phyloP scores from a whole-genome alignment of 2,797 vertebrate species.

The Chrosomus eos region DNA sequence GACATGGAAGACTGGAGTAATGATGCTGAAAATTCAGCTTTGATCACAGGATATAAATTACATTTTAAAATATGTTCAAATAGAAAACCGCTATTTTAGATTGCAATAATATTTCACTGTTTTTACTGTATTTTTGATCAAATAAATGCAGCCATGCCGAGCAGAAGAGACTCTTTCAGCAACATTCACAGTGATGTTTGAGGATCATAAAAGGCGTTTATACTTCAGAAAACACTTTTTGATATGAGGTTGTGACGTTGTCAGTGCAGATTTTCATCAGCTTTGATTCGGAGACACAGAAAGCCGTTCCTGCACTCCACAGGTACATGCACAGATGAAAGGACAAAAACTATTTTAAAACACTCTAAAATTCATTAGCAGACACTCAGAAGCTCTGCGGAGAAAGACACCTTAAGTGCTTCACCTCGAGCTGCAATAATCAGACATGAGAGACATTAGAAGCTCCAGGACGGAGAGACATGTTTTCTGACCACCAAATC shows the following conservation, averaged over 20 bases:
- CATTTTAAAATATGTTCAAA: background rate
- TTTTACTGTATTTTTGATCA: background rate
- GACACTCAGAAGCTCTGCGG: constrained; percentile 53
- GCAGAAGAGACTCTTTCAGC: background rate
- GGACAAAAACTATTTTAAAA: constrained; percentile 49
- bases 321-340: constrained; percentile 45
- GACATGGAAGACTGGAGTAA: background rate
- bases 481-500: constrained; percentile 34
- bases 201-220: background rate
- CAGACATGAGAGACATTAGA: constrained; percentile 66
- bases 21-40: background rate
- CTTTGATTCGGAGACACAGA: background rate
- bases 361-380: constrained; percentile 69
- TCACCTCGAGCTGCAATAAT: constrained; percentile 60
- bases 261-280: background rate
- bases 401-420: constrained; percentile 67
- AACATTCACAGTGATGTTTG: background rate
- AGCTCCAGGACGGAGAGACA: constrained; percentile 48
- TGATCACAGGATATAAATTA: background rate
- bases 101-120: background rate
- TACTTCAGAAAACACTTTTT: background rate
- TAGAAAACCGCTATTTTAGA: background rate
- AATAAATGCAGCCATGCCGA: background rate
- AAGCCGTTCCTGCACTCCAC: constrained; percentile 17
- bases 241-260: background rate